Evolutionary conservation across 2,888 invertebrate genomes (phyloP), one percentile per base, ranked within the genome.

Genomic region (Pseudanteris insignis): DNA sequence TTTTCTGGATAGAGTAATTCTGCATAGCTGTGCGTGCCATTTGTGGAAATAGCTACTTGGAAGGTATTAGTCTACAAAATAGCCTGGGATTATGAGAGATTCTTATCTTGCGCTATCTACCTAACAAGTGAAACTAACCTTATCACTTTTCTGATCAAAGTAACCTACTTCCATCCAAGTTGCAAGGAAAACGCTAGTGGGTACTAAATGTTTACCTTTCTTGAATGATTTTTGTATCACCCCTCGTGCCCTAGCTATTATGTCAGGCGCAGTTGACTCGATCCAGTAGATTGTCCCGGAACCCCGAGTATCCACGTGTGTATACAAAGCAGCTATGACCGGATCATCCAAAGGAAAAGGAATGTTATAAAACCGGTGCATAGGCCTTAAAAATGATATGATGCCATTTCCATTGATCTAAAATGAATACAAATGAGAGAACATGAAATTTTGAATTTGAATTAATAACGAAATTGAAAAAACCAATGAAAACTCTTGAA

Each of bases 381-480:
- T 89, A 68, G 94, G 91, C n/a, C 91, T 89, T 75, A 90, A 85
- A 77, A 96, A 96, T 3, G 96, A 92, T 21, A 96, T 78, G 9
- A 95, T 85, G 33, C 96, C 96, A 81, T 92, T 94, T 73, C 89
- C 89, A 80, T 95, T 96, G 53, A 96, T 89, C 96, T 96, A 83
- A 5, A 80, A 79, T 70, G 13, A 50, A 30, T 41, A 34, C 7
- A 29, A 29, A 11, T 12, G 3, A 29, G 5, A 8, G n/a, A 11
- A 5, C 5, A 29, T 29, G 11, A 10, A 10, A 29, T 5, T 3
- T 5, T 21, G 3, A 21, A 21, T 7, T 3, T 21, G 7, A 5
- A 21, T 21, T 5, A 21, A 5, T 5, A 21, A 5, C 7, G 7
- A 21, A 21, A 5, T 21, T 21, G 7, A 5, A 21, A 21, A 21